Percentiles rank a stretch among this genome's conserved stretches.
Evolutionary conservation across 1,140 invertebrate genomes (phyloP).

Genomic region (Drosophila simulans): DNA sequence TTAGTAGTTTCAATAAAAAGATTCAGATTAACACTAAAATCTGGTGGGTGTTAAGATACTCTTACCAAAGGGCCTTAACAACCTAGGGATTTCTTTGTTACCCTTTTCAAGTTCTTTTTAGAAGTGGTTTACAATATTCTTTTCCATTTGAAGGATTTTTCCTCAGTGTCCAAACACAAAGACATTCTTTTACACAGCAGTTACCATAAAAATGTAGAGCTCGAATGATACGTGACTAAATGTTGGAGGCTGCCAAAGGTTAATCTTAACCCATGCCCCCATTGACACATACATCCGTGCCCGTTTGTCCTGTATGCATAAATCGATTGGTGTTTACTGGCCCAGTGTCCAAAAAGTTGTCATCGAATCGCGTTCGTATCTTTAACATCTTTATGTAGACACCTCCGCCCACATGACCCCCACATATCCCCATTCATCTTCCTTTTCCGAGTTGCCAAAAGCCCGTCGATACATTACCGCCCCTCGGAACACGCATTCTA

Average conservation of each 20-base stretch:
- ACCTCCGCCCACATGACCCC: constrained; percentile 3
- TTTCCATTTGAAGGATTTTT: background rate
- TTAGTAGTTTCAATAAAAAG: background rate
- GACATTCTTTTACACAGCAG: constrained; percentile 48
- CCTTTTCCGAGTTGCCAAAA: constrained; percentile 37
- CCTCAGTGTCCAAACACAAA: constrained; percentile 17
- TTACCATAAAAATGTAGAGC: constrained; percentile 68
- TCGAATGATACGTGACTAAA: constrained; percentile 66
- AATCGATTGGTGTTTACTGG: constrained; percentile 61
- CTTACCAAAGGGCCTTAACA: too few species aligned
- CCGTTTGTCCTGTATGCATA: constrained; percentile 53
- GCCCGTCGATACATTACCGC: constrained; percentile 60
- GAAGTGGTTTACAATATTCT: background rate
- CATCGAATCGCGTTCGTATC: constrained; percentile 43
- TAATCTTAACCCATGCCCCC: constrained; percentile 6
- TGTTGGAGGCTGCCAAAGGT: constrained; percentile 26
- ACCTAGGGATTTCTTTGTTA: too few species aligned
- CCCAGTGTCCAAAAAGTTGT: constrained; percentile 28
- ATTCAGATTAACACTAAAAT: too few species aligned
- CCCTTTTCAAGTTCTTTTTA: background rate
- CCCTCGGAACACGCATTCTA: constrained; percentile 28
- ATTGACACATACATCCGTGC: constrained; percentile 5
- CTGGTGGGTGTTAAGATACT: too few species aligned
- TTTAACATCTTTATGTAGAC: constrained; percentile 57
- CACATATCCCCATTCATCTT: background rate